Evolutionary conservation across 2,888 invertebrate genomes (phyloP), one percentile per base, ranked within the genome.

Genomic region (Sminthurinus aureus): DNA sequence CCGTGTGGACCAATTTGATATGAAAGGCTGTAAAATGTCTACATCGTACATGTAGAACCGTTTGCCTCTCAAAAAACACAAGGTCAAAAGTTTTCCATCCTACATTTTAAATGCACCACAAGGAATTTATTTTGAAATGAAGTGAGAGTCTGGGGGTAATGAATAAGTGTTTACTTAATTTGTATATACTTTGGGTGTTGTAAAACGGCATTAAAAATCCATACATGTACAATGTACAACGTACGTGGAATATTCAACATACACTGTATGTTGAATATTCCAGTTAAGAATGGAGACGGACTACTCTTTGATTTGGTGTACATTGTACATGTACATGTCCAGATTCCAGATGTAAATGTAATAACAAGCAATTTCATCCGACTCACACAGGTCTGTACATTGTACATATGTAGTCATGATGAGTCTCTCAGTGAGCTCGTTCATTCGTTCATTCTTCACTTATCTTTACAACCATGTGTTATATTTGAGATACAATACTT

Each of bases 401-500:
- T n/a, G n/a, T n/a, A n/a, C 20, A 12, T n/a, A 18, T 51, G n/a
- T 9, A 24, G 22, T 24, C 24, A 77, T 51, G 38, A 50, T 74
- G 74, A 26, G 26, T 74, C 26, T 74, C 50, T 38, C 2, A 50
- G 50, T 38, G 20, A 20, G 77, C 22, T 22, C 22, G 58, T 77
- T 77, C 77, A 77, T 13, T 22, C 22, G 22, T 58, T 77, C 77
- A 77, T 58, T 77, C 58, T 58, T n/a, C n/a, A 76, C 58, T 77
- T 77, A 77, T 77, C 77, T 77, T 77, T 77, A 77, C 58, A 58
- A 77, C 77, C 58, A 15, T 58, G 58, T 71, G 71, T 71, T 71
- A 20, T n/a, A 69, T n/a, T n/a, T n/a, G n/a, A 71, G 12, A 24
- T 13, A 26, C 9, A 71, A 71, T 24, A 71, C 24, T 71, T 71